Percentiles rank a stretch among this genome's conserved stretches.
phyloP scores from a whole-genome alignment of 2,113 vertebrate species.

The Peucedramus taeniatus region DNA sequence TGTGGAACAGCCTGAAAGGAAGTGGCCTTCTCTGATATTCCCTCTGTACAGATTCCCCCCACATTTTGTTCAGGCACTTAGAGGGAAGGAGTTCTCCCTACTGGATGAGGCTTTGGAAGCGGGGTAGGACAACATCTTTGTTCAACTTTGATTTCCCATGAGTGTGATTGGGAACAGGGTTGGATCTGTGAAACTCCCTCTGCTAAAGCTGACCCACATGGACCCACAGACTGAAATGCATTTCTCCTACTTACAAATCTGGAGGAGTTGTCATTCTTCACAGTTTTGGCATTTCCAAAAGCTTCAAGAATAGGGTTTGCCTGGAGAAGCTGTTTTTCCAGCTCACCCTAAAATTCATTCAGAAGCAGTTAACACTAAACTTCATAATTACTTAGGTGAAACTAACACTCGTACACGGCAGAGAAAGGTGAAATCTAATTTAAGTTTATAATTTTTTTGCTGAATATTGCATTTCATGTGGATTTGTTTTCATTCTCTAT shows the following conservation, averaged over 20 bases:
- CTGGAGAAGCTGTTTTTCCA: conserved; percentile 98
- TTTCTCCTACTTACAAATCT: conserved; percentile 87
- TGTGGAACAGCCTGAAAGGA: not conserved
- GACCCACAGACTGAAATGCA: not conserved
- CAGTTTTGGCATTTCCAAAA: conserved; percentile 97
- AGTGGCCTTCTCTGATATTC: not conserved
- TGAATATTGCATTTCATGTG: not conserved
- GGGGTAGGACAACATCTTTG: not conserved
- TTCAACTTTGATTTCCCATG: not conserved
- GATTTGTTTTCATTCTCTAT: not conserved
- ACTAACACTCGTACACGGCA: not conserved
- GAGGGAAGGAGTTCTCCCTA: not conserved
- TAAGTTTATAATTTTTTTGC: not conserved
- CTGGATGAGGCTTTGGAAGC: not conserved
- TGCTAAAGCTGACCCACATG: not conserved
- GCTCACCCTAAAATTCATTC: conserved; percentile 87
- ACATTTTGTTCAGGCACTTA: not conserved
- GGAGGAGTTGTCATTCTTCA: conserved; percentile 99
- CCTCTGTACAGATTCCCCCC: not conserved
- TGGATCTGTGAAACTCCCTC: not conserved
- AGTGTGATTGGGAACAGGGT: not conserved
- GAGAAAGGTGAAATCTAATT: not conserved
- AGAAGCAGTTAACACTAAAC: conserved; percentile 45
- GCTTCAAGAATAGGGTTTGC: conserved; percentile 98
- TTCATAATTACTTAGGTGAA: not conserved